These are phyloP conservation scores for Hemiprocne comata DNA, from an alignment of 2,113 vertebrate species.

Conservation along the genomic window DNA sequence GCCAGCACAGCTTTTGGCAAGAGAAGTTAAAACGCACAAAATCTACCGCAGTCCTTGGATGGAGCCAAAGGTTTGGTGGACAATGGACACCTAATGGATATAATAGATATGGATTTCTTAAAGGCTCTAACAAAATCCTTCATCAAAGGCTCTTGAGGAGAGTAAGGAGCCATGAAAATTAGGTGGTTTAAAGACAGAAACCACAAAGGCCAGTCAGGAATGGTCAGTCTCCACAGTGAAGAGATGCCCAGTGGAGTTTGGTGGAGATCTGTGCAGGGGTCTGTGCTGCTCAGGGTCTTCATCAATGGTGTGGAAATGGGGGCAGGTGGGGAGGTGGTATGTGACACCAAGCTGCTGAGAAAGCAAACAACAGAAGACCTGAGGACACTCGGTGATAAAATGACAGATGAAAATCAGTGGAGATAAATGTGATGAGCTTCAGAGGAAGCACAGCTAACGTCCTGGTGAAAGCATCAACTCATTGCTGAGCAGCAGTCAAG, in stretches of 20 bases:
- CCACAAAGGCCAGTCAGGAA: neutral
- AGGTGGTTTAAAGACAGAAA: neutral
- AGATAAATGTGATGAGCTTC: neutral
- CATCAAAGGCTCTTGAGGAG: neutral
- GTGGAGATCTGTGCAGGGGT: neutral
- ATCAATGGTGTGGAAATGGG: neutral
- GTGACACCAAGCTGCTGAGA: neutral
- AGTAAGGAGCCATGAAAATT: neutral
- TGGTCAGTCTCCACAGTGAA: neutral
- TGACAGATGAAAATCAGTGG: neutral
- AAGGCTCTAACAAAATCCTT: neutral
- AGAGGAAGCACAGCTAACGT: neutral
- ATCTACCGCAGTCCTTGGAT: neutral
- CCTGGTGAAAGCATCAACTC: neutral
- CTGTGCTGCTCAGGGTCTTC: neutral
- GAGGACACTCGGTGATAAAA: neutral
- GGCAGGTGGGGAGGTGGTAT: accelerated
- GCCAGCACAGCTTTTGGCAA: neutral
- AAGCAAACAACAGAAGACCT: neutral
- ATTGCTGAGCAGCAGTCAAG: neutral
- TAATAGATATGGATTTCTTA: neutral
- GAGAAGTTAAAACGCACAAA: neutral
- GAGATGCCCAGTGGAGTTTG: neutral
- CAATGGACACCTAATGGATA: neutral
- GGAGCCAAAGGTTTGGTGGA: neutral